Percentiles rank a stretch among this genome's conserved stretches.
Evolutionary conservation across 2,113 vertebrate species (phyloP).

Genomic region (Phoenicopterus ruber): DNA sequence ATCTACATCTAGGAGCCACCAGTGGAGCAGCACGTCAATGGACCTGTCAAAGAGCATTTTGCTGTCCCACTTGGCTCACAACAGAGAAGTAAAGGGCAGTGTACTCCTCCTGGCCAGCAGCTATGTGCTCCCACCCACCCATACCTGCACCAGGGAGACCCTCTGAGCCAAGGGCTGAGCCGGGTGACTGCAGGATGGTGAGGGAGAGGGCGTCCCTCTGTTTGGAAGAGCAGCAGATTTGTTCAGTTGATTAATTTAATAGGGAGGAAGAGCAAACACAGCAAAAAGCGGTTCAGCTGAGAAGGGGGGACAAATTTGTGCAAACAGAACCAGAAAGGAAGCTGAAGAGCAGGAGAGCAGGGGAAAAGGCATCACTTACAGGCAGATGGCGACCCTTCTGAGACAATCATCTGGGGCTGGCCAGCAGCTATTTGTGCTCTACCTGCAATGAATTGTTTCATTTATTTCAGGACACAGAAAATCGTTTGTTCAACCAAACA

Average conservation of each 20-base stretch:
- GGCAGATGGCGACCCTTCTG: neutral
- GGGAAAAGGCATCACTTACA: neutral
- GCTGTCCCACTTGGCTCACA: neutral
- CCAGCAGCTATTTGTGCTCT: neutral
- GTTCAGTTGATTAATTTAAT: neutral
- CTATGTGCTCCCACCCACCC: neutral
- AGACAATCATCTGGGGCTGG: neutral
- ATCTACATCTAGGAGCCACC: neutral
- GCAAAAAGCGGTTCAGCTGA: neutral
- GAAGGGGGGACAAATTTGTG: neutral
- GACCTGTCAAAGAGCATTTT: neutral
- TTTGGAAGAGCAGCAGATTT: neutral
- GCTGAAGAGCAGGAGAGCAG: neutral
- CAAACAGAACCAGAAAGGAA: neutral
- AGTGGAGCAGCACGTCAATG: accelerated
- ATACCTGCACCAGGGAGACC: accelerated
- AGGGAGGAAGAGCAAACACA: neutral
- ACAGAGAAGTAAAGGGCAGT: neutral
- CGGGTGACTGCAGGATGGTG: neutral
- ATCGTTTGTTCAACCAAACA: neutral
- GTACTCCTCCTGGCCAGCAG: neutral
- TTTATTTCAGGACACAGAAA: neutral
- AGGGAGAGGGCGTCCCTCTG: neutral
- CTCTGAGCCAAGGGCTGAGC: neutral
- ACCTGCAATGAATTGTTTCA: neutral